Evolutionary conservation across 2,113 vertebrate genomes (phyloP).

Genomic region (Trichomycterus rosablanca): DNA sequence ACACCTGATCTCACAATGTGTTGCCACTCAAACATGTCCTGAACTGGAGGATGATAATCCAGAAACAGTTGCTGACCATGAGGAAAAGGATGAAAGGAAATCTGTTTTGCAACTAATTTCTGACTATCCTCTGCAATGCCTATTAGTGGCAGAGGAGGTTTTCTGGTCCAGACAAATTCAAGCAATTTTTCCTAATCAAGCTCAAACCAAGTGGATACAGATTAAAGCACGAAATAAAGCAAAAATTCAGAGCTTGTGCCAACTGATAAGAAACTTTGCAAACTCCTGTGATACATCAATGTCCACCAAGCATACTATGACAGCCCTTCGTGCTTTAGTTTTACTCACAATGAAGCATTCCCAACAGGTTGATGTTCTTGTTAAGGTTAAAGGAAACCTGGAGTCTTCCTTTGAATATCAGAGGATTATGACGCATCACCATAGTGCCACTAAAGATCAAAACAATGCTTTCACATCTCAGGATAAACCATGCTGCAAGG

Average conservation of each 20-base stretch:
- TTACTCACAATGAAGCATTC: constrained; percentile 65
- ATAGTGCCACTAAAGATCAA: constrained; percentile 39
- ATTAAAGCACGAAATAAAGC: constrained; percentile 43
- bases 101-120: constrained; percentile 50
- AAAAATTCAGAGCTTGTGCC: constrained; percentile 53
- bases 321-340: constrained; percentile 55
- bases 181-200: constrained; percentile 46
- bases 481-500: constrained; percentile 3
- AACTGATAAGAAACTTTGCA: constrained; percentile 38
- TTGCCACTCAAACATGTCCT: constrained; percentile 39
- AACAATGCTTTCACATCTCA: background rate
- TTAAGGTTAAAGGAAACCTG: constrained; percentile 46
- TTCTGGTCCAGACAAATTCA: constrained; percentile 61
- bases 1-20: constrained; percentile 57
- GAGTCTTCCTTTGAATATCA: constrained; percentile 77
- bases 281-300: constrained; percentile 18
- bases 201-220: constrained; percentile 31
- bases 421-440: constrained; percentile 73
- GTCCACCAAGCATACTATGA: constrained; percentile 41
- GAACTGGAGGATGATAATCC: constrained; percentile 14
- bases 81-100: background rate
- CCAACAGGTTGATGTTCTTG: constrained; percentile 58
- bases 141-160: constrained; percentile 74
- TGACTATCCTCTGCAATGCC: constrained; percentile 73
- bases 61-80: too few species aligned